Conservation (phyloP, 2,888 invertebrate genomes). For the Enoplolaimus lenunculus region DNA sequence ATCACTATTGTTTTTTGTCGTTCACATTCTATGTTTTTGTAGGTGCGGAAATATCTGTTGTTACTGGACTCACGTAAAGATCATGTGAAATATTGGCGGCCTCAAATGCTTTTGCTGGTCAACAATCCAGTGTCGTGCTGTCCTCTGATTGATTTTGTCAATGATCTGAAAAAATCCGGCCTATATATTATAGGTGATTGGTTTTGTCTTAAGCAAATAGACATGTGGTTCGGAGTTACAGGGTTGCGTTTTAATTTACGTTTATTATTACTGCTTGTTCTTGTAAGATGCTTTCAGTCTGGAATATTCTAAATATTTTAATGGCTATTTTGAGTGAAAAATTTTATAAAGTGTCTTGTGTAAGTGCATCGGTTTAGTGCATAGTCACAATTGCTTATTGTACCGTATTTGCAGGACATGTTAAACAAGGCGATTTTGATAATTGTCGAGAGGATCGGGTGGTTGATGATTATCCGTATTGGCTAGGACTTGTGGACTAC, state of each 20-base stretch:
- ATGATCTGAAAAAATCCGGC: slow-evolving; percentile 82
- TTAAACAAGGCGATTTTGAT: slow-evolving; percentile 50
- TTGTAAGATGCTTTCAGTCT: no score
- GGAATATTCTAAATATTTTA: no score
- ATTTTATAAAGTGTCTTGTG: neutral
- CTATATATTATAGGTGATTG: slow-evolving; percentile 71
- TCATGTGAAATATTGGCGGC: slow-evolving; percentile 98
- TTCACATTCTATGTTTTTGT: slow-evolving; percentile 49
- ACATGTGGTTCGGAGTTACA: no score
- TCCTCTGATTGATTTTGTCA: slow-evolving; percentile 86
- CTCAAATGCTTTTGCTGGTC: slow-evolving; percentile 82
- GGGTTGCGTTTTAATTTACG: no score
- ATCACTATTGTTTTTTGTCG: no score
- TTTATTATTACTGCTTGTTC: no score
- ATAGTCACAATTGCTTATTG: no score
- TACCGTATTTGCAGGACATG: no score
- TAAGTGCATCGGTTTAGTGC: neutral
- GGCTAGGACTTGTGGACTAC: slow-evolving; percentile 85
- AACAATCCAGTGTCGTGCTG: slow-evolving; percentile 75
- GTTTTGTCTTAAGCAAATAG: no score
- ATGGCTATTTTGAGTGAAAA: slow-evolving; percentile 20
- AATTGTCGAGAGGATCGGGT: slow-evolving; percentile 54
- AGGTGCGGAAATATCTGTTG: slow-evolving; percentile 84
- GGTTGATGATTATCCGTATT: slow-evolving; percentile 63
- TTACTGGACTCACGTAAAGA: slow-evolving; percentile 87